phyloP scores from a whole-genome alignment of 2,888 invertebrate species.

The Carcina quercana region DNA sequence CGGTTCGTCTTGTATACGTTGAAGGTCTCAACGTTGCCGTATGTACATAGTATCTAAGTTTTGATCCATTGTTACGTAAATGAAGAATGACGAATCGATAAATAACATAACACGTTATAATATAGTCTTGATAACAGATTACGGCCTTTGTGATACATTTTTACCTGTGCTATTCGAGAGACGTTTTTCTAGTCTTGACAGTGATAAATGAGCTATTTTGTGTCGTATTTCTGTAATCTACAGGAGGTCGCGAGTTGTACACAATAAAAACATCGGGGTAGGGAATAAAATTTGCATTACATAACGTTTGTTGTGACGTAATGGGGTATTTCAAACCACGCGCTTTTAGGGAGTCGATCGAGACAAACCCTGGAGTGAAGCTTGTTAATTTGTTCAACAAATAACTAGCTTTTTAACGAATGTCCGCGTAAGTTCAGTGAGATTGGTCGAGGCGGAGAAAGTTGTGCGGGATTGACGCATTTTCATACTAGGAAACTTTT shows the following conservation, averaged over 20 bases:
- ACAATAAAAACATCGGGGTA: constrained; percentile 9
- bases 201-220: constrained; percentile 10
- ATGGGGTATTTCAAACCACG: too few relatives aligned
- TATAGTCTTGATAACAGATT: constrained; percentile 24
- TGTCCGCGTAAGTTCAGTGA: too few relatives aligned
- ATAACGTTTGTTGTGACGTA: constrained; percentile 60
- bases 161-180: not conserved
- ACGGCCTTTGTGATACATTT: not conserved
- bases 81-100: constrained; percentile 49
- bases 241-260: constrained; percentile 3
- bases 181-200: constrained; percentile 1
- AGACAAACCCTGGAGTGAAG: too few relatives aligned
- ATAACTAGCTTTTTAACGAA: too few relatives aligned
- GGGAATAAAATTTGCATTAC: constrained; percentile 31
- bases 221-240: not conserved
- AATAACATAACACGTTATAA: constrained; percentile 30
- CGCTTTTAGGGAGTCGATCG: too few relatives aligned
- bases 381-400: too few relatives aligned
- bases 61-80: constrained; percentile 47
- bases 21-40: not conserved
- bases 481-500: too few relatives aligned
- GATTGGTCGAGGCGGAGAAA: too few relatives aligned
- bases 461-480: too few relatives aligned
- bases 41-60: constrained; percentile 6
- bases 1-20: constrained; percentile 21